These are phyloP conservation scores for Sarcophaga variegata DNA, from an alignment of 2,888 invertebrate species.

Conservation along the genomic window DNA sequence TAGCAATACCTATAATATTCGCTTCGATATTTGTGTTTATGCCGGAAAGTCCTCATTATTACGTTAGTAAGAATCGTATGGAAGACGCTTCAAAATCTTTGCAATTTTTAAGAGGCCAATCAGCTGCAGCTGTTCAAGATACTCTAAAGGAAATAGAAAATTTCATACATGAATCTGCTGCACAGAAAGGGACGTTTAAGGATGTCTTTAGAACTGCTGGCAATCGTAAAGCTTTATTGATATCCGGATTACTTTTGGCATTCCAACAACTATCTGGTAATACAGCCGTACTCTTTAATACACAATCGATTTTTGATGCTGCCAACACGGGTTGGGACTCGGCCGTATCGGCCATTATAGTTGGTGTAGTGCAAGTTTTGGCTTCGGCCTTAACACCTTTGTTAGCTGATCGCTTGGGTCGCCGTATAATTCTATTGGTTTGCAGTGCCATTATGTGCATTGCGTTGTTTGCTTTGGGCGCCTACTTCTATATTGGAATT, in stretches of 20 bases:
- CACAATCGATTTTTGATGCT: constrained; percentile 87
- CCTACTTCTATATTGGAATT: constrained; percentile 85
- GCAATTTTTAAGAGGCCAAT: constrained; percentile 86
- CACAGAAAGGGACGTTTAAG: constrained; percentile 76
- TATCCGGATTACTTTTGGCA: constrained; percentile 87
- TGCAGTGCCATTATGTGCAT: constrained; percentile 87
- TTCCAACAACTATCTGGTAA: constrained; percentile 94
- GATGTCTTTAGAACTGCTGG: constrained; percentile 86
- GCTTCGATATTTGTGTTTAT: constrained; percentile 86
- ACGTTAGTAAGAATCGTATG: constrained; percentile 83
- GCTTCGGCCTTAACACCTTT: constrained; percentile 88
- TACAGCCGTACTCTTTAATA: constrained; percentile 91
- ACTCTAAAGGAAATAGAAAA: constrained; percentile 82
- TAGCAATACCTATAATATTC: constrained; percentile 85
- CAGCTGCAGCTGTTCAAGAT: constrained; percentile 84
- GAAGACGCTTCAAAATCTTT: constrained; percentile 86
- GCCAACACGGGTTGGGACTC: constrained; percentile 86
- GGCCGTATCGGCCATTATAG: constrained; percentile 87
- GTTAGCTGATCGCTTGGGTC: constrained; percentile 90
- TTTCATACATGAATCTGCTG: constrained; percentile 22
- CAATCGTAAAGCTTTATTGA: constrained; percentile 89
- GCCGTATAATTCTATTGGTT: constrained; percentile 87
- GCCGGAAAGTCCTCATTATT: constrained; percentile 91
- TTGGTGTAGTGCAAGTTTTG: constrained; percentile 87
- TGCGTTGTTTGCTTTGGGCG: constrained; percentile 84